Percentiles rank a stretch among this genome's conserved stretches.
These are phyloP conservation scores for Hassar affinis DNA, from an alignment of 2,113 vertebrate species.

Conservation along the genomic window DNA sequence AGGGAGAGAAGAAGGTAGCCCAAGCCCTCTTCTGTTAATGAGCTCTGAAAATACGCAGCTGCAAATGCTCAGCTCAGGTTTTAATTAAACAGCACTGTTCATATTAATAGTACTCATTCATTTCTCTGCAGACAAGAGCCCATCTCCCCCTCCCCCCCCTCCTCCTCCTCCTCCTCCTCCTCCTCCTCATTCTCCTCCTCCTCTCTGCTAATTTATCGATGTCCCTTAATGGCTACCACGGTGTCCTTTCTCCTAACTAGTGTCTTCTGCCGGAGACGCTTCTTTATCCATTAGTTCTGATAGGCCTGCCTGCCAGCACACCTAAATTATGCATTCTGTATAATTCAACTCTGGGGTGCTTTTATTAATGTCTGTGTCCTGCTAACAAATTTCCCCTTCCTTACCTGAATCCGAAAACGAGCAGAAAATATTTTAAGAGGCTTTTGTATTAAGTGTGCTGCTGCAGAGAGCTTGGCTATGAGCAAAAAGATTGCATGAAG, in stretches of 20 bases:
- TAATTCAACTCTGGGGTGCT: slow-evolving; percentile 19
- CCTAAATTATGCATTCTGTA: slow-evolving; percentile 33
- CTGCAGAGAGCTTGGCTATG: not conserved
- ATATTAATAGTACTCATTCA: slow-evolving; percentile 37
- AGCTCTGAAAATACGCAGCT: not conserved
- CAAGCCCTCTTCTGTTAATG: not conserved
- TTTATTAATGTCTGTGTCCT: slow-evolving; percentile 15
- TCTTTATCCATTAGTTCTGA: slow-evolving; percentile 60
- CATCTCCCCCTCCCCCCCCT: slow-evolving; percentile 20
- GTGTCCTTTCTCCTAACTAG: slow-evolving; percentile 57
- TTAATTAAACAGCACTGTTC: slow-evolving; percentile 30
- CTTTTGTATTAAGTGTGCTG: not conserved
- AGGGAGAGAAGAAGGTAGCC: slow-evolving; percentile 31
- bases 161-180: slow-evolving; percentile 22
- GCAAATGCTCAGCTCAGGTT: too few species aligned
- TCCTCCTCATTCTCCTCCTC: slow-evolving; percentile 23
- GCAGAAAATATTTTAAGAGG: not conserved
- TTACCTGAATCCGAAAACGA: not conserved
- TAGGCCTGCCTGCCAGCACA: slow-evolving; percentile 48
- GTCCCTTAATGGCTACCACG: slow-evolving; percentile 67
- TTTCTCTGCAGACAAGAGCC: slow-evolving; percentile 44
- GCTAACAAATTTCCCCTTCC: not conserved
- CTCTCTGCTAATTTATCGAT: slow-evolving; percentile 70
- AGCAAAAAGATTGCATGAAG: not conserved
- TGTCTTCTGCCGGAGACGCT: slow-evolving; percentile 51